Evolutionary conservation across 1,140 invertebrate genomes (phyloP), one percentile per base, ranked within the genome.

Genomic region (Linepithema humile): DNA sequence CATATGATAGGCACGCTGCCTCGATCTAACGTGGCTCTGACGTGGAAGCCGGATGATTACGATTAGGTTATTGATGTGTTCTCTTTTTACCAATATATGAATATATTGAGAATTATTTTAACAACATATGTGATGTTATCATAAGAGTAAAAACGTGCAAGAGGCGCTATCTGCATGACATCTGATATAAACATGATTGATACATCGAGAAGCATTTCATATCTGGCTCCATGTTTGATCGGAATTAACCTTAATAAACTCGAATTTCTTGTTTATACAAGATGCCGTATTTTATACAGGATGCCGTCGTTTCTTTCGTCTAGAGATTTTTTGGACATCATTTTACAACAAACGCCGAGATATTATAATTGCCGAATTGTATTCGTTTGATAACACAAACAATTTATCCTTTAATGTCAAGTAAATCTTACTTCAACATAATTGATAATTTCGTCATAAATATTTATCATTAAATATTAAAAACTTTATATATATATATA

Each of bases 231-330:
- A 70, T 70, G 45, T n/a, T 53, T n/a, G 45, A 53, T 70, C 35
- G 53, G 29, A 29, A n/a, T 12, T 70, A 70, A 70, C 29, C 45
- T 17, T n/a, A 12, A 53, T 70, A n/a, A 69, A 70, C 67, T 53
- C 17, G 4, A 2, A 5, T 48, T 69, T 48, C 29, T 70, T 48
- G 50, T 12, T 12, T 23, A n/a, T n/a, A n/a, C n/a, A n/a, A n/a
- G n/a, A n/a, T 7, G 45, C 3, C 6, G n/a, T 20, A 0, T 50
- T 5, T 70, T 15, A 4, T 7, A 53, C 29, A 35, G 12, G 10
- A 6, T 0, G 43, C 20, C 53, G n/a, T 17, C 23, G 29, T 29
- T 48, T 15, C 29, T 53, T 53, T 53, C 17, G 9, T 2, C 3
- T 29, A 12, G 4, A 69, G 12, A 35, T 35, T 70, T 2, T 70